Conservation (phyloP, 2,113 vertebrate genomes). For the Choloepus hoffmanni region DNA sequence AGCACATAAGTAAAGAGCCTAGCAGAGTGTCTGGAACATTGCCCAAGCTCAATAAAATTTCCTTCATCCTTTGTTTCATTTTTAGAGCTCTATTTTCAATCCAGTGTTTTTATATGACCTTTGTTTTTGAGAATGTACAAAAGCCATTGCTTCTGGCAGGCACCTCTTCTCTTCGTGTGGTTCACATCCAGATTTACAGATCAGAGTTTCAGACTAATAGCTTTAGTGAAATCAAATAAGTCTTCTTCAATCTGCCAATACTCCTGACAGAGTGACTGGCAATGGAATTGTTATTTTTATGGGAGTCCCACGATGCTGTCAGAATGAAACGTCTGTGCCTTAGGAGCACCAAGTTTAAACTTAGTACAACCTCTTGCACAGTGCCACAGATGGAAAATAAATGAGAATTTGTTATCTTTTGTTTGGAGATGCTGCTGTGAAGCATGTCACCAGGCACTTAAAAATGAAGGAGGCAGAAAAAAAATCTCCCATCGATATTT, state of each 20-base stretch:
- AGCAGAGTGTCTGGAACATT: background rate
- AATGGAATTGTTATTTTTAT: constrained; percentile 15
- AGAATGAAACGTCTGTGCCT: background rate
- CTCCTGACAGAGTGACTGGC: constrained; percentile 31
- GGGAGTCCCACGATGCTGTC: background rate
- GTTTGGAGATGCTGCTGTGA: constrained; percentile 54
- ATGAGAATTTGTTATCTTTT: constrained; percentile 68
- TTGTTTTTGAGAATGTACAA: constrained; percentile 48
- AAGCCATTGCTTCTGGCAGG: constrained; percentile 14
- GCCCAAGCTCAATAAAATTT: background rate
- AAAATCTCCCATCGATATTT: background rate
- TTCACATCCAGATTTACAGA: constrained; percentile 51
- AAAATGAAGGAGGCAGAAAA: constrained; percentile 58
- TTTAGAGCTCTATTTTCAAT: constrained; percentile 43
- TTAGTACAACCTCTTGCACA: background rate
- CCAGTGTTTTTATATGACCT: constrained; percentile 15
- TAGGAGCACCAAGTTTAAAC: background rate
- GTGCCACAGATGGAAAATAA: constrained; percentile 47
- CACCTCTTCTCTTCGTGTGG: background rate
- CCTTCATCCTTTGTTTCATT: background rate
- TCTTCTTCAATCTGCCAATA: constrained; percentile 57
- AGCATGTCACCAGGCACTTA: constrained; percentile 32
- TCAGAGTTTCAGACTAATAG: constrained; percentile 68
- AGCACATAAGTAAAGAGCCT: background rate
- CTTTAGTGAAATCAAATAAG: constrained; percentile 64